Evolutionary conservation across 2,113 vertebrate species (phyloP).

Genomic region (Brienomyrus longianalis): DNA sequence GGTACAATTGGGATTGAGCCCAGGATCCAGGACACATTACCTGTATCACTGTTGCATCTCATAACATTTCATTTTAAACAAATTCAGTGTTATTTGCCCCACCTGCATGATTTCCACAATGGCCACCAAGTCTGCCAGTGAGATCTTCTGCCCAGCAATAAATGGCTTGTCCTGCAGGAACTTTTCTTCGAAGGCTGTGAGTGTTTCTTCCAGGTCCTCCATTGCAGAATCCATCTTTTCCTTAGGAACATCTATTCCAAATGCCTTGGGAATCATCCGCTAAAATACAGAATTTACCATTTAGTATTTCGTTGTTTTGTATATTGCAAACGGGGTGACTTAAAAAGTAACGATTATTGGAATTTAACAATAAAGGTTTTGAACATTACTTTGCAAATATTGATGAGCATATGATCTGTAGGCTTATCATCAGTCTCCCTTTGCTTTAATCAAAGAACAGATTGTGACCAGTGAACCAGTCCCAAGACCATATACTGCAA

Average conservation of each 20-base stretch:
- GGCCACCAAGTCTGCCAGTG: constrained; percentile 76
- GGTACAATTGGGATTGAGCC: neutral
- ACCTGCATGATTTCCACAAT: constrained; percentile 80
- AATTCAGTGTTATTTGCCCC: neutral
- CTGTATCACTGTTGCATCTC: neutral
- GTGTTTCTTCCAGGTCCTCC: constrained; percentile 57
- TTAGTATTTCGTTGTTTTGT: neutral
- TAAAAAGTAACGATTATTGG: neutral
- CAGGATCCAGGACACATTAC: neutral
- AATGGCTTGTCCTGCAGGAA: constrained; percentile 71
- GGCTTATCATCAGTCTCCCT: neutral
- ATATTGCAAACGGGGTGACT: neutral
- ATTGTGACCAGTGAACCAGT: neutral
- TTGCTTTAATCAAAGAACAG: neutral
- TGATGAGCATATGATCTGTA: neutral
- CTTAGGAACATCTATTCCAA: constrained; percentile 50
- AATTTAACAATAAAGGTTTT: neutral
- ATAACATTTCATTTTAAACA: neutral
- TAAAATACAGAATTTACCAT: constrained; percentile 29
- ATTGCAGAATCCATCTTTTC: constrained; percentile 60
- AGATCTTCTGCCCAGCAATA: constrained; percentile 59
- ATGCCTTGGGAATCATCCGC: constrained; percentile 62
- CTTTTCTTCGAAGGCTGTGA: constrained; percentile 65
- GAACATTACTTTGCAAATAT: neutral
- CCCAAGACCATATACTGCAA: neutral